Evolutionary conservation across 2,113 vertebrate genomes (phyloP).

Genomic region (Elaphurus davidianus): DNA sequence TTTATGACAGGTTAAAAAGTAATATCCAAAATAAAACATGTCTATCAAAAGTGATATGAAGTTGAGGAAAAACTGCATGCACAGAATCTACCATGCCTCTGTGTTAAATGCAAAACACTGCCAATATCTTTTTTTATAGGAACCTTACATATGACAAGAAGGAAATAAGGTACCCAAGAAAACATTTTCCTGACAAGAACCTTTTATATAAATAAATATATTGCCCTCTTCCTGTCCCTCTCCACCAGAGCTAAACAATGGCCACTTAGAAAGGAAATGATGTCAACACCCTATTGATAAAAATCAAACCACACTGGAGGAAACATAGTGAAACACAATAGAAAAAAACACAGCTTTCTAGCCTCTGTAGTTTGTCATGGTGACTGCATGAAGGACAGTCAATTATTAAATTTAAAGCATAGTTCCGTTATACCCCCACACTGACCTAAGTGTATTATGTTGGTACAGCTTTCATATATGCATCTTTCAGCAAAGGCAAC

Average conservation of each 20-base stretch:
- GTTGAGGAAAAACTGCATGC: fast-evolving
- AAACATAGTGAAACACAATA: neutral
- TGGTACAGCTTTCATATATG: neutral
- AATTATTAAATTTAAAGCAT: neutral
- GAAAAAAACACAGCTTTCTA: neutral
- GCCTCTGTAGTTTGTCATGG: neutral
- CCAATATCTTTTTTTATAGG: neutral
- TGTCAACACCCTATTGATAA: constrained; percentile 29
- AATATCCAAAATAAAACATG: neutral
- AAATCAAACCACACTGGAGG: constrained; percentile 46
- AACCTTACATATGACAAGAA: neutral
- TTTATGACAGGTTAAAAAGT: neutral
- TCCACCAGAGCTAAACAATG: constrained; percentile 36
- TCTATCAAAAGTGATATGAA: neutral
- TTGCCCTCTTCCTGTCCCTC: constrained; percentile 43
- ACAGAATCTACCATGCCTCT: neutral
- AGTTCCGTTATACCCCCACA: neutral
- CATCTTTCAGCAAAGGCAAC: constrained; percentile 7
- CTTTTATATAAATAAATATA: constrained; percentile 25
- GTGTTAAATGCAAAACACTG: neutral
- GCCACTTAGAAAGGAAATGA: constrained; percentile 50
- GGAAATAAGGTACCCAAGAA: neutral
- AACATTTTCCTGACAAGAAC: neutral
- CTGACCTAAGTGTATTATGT: neutral
- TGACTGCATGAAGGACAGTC: neutral